Conservation (phyloP, 2,113 vertebrate genomes). For the Sakesphorus luctuosus region DNA sequence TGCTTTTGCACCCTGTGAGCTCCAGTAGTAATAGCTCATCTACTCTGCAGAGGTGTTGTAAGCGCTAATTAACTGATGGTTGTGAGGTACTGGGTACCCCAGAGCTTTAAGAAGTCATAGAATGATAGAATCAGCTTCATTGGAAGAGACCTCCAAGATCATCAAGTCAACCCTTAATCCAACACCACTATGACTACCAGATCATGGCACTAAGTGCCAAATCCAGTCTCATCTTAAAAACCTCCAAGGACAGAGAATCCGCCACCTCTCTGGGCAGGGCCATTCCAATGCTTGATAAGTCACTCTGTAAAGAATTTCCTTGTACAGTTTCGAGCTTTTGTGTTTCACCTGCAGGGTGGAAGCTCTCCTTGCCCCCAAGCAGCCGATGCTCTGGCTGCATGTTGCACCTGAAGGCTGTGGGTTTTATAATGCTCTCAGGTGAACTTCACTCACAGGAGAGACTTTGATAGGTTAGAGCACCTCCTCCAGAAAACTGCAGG, state of each 20-base stretch:
- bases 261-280: no score
- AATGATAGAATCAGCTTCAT: no score
- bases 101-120: background rate
- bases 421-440: background rate
- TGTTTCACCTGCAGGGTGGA: background rate
- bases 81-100: background rate
- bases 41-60: background rate
- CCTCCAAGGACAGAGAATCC: no score
- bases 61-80: background rate
- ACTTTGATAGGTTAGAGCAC: background rate
- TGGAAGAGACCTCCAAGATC: no score
- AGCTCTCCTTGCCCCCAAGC: background rate
- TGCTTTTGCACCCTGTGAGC: fast-evolving
- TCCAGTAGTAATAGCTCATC: background rate
- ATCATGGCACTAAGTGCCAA: no score
- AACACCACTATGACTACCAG: no score
- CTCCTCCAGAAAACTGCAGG: conserved; percentile 3
- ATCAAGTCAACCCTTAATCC: no score
- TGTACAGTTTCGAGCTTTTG: background rate
- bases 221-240: no score
- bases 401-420: background rate
- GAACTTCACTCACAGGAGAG: fast-evolving
- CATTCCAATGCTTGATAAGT: no score
- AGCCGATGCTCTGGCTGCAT: fast-evolving
- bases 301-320: no score